Conservation (phyloP, 2,888 invertebrate genomes). For the Syrphus vitripennis region DNA sequence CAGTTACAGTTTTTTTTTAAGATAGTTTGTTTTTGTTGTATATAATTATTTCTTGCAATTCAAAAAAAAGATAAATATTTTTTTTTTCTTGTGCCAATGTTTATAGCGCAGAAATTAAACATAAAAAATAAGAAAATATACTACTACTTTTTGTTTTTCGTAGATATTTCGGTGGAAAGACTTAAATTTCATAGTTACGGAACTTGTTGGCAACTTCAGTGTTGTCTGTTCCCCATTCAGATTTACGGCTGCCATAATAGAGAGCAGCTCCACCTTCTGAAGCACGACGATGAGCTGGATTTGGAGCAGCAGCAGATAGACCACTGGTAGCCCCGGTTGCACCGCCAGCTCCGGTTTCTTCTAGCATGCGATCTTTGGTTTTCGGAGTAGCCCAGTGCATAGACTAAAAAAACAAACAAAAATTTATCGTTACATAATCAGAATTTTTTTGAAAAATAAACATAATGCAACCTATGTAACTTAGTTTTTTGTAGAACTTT, state of each 20-base stretch:
- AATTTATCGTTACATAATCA: neutral
- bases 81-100: slow-evolving; percentile 13
- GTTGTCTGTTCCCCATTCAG: slow-evolving; percentile 88
- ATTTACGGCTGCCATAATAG: slow-evolving; percentile 83
- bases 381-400: slow-evolving; percentile 97
- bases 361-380: slow-evolving; percentile 94
- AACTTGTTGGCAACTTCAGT: slow-evolving; percentile 93
- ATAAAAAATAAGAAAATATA: neutral
- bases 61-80: neutral
- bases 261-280: slow-evolving; percentile 94
- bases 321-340: slow-evolving; percentile 81
- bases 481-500: too few relatives aligned
- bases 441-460: too few relatives aligned
- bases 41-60: neutral
- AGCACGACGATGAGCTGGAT: slow-evolving; percentile 87
- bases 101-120: slow-evolving; percentile 20
- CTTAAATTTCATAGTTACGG: slow-evolving; percentile 95
- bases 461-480: too few relatives aligned
- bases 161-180: slow-evolving; percentile 47
- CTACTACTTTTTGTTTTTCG: neutral
- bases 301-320: slow-evolving; percentile 83
- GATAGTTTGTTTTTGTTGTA: slow-evolving; percentile 36
- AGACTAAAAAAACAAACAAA: slow-evolving; percentile 82
- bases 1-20: slow-evolving; percentile 55
- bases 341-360: slow-evolving; percentile 80